Evolutionary conservation across 2,888 invertebrate genomes (phyloP).

Genomic region (Ormia ochracea): DNA sequence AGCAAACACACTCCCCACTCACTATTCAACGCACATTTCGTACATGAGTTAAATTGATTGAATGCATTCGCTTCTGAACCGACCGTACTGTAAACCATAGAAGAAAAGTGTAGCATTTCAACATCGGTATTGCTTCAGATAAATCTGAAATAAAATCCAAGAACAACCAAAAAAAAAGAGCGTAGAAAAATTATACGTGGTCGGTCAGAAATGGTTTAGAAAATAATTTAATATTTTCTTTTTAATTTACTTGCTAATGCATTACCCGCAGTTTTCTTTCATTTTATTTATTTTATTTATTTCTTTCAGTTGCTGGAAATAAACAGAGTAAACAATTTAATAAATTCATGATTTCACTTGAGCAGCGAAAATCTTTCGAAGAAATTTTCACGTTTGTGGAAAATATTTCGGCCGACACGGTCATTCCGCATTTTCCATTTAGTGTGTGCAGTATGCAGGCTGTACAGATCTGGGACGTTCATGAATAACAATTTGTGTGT

Average conservation of each 20-base stretch:
- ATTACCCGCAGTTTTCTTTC: constrained; percentile 50
- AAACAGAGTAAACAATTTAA: constrained; percentile 9
- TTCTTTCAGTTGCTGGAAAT: neutral
- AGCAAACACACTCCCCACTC: constrained; percentile 4
- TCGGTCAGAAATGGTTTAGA: neutral
- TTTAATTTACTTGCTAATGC: constrained; percentile 17
- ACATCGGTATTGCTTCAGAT: constrained; percentile 24
- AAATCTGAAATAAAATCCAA: constrained; percentile 44
- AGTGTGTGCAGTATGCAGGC: too few relatives aligned
- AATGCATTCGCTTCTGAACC: neutral
- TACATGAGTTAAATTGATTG: neutral
- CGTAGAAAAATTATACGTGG: neutral
- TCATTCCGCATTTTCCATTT: too few relatives aligned
- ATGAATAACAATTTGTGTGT: too few relatives aligned
- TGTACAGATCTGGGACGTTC: too few relatives aligned
- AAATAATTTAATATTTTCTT: neutral
- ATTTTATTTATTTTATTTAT: constrained; percentile 15
- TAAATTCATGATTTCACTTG: neutral
- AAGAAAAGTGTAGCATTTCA: constrained; percentile 15
- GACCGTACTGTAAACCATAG: too few relatives aligned
- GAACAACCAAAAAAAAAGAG: neutral
- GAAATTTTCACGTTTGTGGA: too few relatives aligned
- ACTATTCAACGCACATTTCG: neutral
- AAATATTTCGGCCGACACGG: too few relatives aligned
- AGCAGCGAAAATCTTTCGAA: neutral